A percentile compares a stretch with the other conserved stretches of the same genome.
phyloP scores from a whole-genome alignment of 2,888 invertebrate genomes.

The Thalpophila matura region DNA sequence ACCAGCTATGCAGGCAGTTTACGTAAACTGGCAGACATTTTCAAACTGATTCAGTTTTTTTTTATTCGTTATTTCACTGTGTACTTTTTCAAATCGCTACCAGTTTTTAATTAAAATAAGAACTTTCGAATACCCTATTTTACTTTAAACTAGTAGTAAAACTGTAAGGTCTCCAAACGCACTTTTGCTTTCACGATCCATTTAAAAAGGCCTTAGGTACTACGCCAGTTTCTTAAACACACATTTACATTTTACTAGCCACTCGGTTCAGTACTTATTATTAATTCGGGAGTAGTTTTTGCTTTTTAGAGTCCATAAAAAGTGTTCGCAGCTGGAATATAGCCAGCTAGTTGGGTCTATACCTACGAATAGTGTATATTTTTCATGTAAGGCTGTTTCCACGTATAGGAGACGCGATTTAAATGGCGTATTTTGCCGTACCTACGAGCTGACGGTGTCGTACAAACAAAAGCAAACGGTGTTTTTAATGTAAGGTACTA shows the following conservation, averaged over 20 bases:
- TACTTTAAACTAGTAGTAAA: too few species aligned
- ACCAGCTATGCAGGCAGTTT: too few species aligned
- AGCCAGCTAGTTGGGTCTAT: slow-evolving; percentile 24
- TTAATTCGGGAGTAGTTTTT: slow-evolving; percentile 26
- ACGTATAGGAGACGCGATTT: not conserved
- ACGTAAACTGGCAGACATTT: too few species aligned
- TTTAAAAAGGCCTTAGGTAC: not conserved
- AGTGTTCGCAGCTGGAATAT: slow-evolving; percentile 39
- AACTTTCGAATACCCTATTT: too few species aligned
- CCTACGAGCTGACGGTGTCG: too few species aligned
- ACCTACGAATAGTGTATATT: slow-evolving; percentile 12
- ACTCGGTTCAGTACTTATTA: slow-evolving; percentile 16
- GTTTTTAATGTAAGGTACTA: too few species aligned
- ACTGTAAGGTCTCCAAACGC: not conserved
- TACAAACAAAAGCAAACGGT: too few species aligned
- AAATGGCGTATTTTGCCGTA: too few species aligned
- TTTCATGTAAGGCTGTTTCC: not conserved
- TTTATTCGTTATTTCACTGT: too few species aligned
- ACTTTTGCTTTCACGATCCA: not conserved
- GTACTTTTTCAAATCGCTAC: too few species aligned
- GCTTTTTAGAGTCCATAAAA: slow-evolving; percentile 27
- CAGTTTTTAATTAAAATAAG: too few species aligned
- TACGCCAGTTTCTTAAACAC: not conserved
- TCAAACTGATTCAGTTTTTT: too few species aligned
- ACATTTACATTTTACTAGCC: slow-evolving; percentile 1